Evolutionary conservation across 2,113 vertebrate genomes (phyloP).

Genomic region (Gorsachius goisagi): DNA sequence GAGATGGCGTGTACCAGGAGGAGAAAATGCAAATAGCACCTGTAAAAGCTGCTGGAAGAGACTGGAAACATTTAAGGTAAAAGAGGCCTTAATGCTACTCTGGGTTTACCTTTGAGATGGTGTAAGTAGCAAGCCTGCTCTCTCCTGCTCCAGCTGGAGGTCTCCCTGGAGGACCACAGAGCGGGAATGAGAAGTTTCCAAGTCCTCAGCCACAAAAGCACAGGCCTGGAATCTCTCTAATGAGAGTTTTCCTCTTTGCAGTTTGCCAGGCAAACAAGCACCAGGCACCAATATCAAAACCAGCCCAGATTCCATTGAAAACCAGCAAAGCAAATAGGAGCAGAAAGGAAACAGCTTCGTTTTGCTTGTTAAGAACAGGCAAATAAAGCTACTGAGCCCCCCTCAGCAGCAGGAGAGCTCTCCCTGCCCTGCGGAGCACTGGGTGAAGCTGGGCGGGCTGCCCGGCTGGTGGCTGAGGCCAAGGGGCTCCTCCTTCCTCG

Average conservation of each 20-base stretch:
- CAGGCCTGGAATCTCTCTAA: constrained; percentile 39
- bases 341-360: not conserved
- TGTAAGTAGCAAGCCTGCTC: not conserved
- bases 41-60: not conserved
- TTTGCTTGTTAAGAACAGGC: not conserved
- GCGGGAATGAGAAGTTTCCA: constrained; percentile 39
- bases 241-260: constrained; percentile 43
- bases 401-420: not conserved
- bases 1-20: not conserved
- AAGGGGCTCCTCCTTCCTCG: not conserved
- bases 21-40: not conserved
- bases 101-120: not conserved
- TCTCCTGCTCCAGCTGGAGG: not conserved
- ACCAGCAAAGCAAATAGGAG: constrained; percentile 7
- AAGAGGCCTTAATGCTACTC: not conserved
- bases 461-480: rapidly evolving
- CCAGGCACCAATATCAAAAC: constrained; percentile 50
- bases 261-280: constrained; percentile 47
- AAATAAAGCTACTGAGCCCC: not conserved
- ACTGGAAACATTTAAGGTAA: not conserved
- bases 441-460: not conserved
- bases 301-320: constrained; percentile 36
- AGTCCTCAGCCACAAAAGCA: constrained; percentile 38
- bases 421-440: not conserved
- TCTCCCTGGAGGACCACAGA: constrained; percentile 31